Conservation (phyloP, 2,797 vertebrate genomes). For the Sarcophilus harrisii region DNA sequence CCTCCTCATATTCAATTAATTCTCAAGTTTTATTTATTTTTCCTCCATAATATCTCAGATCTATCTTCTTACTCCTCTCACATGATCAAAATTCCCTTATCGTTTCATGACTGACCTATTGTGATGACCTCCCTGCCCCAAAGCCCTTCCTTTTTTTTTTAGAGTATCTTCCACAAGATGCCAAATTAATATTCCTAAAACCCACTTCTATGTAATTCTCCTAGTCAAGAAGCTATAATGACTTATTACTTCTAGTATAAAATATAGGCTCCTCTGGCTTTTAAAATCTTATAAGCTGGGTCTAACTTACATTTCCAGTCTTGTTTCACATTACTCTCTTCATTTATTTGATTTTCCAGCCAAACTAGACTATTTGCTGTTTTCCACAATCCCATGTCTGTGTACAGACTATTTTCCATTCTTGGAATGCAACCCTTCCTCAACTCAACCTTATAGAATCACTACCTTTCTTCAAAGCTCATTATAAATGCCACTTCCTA, state of each 20-base stretch:
- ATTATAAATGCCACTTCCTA: not conserved
- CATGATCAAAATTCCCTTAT: not conserved
- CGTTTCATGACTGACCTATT: not conserved
- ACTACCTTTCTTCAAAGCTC: not conserved
- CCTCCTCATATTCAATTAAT: not conserved
- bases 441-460: not conserved
- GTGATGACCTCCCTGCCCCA: not conserved
- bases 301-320: not conserved
- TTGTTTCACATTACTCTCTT: not conserved
- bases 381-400: not conserved
- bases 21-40: not conserved
- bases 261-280: not conserved
- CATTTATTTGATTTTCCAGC: not conserved
- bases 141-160: not conserved
- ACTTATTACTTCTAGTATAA: too few relatives aligned
- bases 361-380: not conserved
- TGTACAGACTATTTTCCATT: not conserved
- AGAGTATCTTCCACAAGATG: not conserved
- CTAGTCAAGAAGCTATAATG: not conserved
- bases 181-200: not conserved
- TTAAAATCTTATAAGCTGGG: not conserved
- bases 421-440: not conserved
- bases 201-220: not conserved
- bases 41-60: not conserved
- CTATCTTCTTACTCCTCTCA: not conserved